A percentile compares a stretch with the other conserved stretches of the same genome.
Evolutionary conservation across 2,888 invertebrate genomes (phyloP).

Genomic region (Ennomos quercinarius): DNA sequence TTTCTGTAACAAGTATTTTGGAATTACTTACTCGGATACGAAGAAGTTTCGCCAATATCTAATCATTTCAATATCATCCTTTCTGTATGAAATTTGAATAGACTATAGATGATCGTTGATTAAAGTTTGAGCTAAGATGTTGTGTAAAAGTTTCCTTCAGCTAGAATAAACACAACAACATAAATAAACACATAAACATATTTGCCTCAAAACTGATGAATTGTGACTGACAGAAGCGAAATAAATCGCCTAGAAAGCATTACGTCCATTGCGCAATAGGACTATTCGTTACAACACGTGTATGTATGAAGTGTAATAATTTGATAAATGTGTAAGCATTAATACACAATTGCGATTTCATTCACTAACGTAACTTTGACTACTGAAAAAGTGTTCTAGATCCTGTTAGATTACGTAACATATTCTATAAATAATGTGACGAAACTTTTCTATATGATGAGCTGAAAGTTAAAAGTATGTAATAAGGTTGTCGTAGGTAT

Average conservation of each 20-base stretch:
- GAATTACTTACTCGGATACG: no score
- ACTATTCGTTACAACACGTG: slow-evolving; percentile 10
- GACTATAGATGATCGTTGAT: no score
- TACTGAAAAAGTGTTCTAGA: background rate
- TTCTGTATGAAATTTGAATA: no score
- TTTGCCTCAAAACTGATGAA: background rate
- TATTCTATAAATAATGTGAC: background rate
- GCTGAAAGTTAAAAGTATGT: no score
- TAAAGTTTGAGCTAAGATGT: no score
- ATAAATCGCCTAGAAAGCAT: slow-evolving; percentile 25
- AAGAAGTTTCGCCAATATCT: no score
- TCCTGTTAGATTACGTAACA: slow-evolving; percentile 2
- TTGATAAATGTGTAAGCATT: slow-evolving; percentile 4
- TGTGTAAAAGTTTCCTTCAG: no score
- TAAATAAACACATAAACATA: background rate
- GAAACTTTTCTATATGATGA: no score
- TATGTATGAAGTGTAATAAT: background rate
- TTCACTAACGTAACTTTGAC: slow-evolving; percentile 1
- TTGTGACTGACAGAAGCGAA: background rate
- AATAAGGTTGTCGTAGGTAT: no score
- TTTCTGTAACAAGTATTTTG: no score
- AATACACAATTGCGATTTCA: background rate
- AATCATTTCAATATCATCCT: no score
- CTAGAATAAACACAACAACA: no score
- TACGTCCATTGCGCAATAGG: slow-evolving; percentile 9